These are phyloP conservation scores for Calephelis perditalis DNA, from an alignment of 2,888 invertebrate genomes.

Conservation along the genomic window DNA sequence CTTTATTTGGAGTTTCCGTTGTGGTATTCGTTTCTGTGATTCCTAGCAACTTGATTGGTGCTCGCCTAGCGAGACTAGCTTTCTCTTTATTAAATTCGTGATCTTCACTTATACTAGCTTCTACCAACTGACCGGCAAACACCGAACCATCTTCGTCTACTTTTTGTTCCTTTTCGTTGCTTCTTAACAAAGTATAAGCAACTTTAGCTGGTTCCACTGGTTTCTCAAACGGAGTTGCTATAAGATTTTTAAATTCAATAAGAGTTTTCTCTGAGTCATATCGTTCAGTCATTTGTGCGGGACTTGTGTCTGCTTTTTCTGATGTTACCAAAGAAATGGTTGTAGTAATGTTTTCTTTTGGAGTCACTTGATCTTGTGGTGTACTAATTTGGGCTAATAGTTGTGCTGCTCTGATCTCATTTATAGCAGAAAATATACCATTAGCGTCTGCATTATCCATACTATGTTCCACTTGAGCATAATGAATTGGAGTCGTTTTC, in stretches of 20 bases:
- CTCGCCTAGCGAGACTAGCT: constrained; percentile 47
- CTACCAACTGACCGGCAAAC: constrained; percentile 64
- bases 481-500: constrained; percentile 63
- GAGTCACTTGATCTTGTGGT: constrained; percentile 57
- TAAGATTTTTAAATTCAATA: constrained; percentile 48
- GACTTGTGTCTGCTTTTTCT: constrained; percentile 13
- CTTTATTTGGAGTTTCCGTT: constrained; percentile 38
- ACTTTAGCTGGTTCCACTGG: constrained; percentile 55
- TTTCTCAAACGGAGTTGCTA: constrained; percentile 57
- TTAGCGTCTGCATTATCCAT: constrained; percentile 55
- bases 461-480: constrained; percentile 65
- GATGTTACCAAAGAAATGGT: constrained; percentile 18
- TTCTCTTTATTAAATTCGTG: constrained; percentile 62
- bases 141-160: constrained; percentile 52
- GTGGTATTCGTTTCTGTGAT: constrained; percentile 43
- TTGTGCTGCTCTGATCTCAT: constrained; percentile 80
- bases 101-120: constrained; percentile 64
- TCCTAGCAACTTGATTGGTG: constrained; percentile 54
- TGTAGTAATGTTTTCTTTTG: constrained; percentile 34
- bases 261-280: constrained; percentile 43
- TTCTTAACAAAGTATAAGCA: constrained; percentile 56
- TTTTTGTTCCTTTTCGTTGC: constrained; percentile 50
- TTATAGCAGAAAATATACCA: constrained; percentile 78
- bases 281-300: constrained; percentile 39
- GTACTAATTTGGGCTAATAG: constrained; percentile 46